Evolutionary conservation across 2,888 invertebrate genomes (phyloP).

Genomic region (Pristionchus mayeri): DNA sequence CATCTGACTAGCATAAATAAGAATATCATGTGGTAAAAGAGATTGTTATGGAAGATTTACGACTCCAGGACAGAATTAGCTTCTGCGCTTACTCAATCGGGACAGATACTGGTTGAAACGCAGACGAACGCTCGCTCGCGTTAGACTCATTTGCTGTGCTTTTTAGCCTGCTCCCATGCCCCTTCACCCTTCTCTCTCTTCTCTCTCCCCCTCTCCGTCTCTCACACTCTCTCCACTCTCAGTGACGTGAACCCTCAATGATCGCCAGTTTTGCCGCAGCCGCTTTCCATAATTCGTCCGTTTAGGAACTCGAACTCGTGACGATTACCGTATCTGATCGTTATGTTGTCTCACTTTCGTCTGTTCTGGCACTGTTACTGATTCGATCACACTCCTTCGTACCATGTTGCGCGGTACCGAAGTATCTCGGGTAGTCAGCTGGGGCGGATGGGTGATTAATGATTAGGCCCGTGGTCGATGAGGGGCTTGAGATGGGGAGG

Average conservation of each 20-base stretch:
- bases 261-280: neutral
- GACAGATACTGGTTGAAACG: neutral
- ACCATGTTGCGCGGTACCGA: too few species aligned
- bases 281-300: neutral
- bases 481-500: neutral
- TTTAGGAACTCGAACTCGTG: too few species aligned
- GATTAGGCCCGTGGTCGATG: neutral
- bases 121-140: neutral
- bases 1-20: too few species aligned
- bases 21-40: too few species aligned
- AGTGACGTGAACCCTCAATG: neutral
- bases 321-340: neutral
- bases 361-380: too few species aligned
- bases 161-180: neutral
- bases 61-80: too few species aligned
- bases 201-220: neutral
- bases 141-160: neutral
- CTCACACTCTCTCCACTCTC: neutral
- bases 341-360: too few species aligned
- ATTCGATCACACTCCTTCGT: too few species aligned
- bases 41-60: too few species aligned
- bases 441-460: slow-evolving; percentile 5
- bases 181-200: neutral
- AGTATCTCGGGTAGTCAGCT: too few species aligned
- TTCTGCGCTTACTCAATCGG: too few species aligned